Percentiles rank a stretch among this genome's conserved stretches.
Evolutionary conservation across 2,888 invertebrate genomes (phyloP).

Genomic region (Drosophila helvetica): DNA sequence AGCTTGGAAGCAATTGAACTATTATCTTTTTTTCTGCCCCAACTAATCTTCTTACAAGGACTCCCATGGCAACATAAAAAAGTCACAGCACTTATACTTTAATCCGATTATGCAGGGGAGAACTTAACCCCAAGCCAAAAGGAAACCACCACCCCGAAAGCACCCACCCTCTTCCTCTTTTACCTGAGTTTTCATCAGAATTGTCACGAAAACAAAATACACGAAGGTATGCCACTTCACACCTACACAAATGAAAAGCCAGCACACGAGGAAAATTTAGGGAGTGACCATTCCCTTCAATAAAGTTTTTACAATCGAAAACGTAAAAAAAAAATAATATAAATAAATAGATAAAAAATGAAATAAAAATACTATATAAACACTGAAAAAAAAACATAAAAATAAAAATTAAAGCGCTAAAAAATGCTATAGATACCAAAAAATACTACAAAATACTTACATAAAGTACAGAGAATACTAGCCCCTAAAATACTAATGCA

Average conservation of each 20-base stretch:
- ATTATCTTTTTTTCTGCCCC: not conserved
- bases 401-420: too few species aligned
- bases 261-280: not conserved
- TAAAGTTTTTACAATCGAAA: not conserved
- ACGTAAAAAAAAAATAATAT: too few species aligned
- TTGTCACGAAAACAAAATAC: not conserved
- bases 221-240: conserved; percentile 17
- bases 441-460: not conserved
- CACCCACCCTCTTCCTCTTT: conserved; percentile 6
- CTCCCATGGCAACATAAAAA: conserved; percentile 4
- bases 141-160: not conserved
- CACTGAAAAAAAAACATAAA: too few species aligned
- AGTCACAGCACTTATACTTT: conserved; percentile 15
- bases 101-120: conserved; percentile 31
- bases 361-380: too few species aligned
- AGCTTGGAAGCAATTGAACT: not conserved
- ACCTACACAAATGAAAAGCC: conserved; percentile 28
- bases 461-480: not conserved
- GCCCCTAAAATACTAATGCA: not conserved
- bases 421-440: not conserved
- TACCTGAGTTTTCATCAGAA: not conserved
- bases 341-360: too few species aligned
- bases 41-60: not conserved
- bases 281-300: not conserved
- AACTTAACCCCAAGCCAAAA: conserved; percentile 14